A percentile compares a stretch with the other conserved stretches of the same genome.
Conservation (phyloP, 1,140 invertebrate genomes). For the Argopecten irradians region DNA sequence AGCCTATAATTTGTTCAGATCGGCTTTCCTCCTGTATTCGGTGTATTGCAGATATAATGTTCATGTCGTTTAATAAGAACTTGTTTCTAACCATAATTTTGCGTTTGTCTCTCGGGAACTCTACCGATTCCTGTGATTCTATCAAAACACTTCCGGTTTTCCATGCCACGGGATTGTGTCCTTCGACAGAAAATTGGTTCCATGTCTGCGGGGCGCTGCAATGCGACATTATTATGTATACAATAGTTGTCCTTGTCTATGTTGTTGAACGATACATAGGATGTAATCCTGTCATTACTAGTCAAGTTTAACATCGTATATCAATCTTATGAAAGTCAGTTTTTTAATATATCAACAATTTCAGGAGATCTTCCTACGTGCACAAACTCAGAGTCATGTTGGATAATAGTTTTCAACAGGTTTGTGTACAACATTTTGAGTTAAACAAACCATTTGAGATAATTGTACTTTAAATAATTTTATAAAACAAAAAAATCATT, state of each 20-base stretch:
- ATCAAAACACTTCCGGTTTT: background rate
- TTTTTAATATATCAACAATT: no score
- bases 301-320: no score
- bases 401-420: no score
- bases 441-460: no score
- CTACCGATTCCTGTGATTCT: background rate
- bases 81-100: background rate
- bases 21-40: background rate
- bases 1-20: background rate
- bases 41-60: background rate
- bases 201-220: background rate
- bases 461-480: no score
- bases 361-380: no score
- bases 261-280: background rate
- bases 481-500: no score
- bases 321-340: no score
- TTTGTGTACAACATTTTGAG: no score
- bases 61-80: background rate
- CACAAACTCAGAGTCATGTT: no score
- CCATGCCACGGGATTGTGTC: background rate
- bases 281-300: background rate
- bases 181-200: background rate
- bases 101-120: background rate
- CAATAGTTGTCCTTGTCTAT: background rate
- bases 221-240: background rate